These are phyloP conservation scores for Drosophila macrospina DNA, from an alignment of 2,888 invertebrate species.

Conservation along the genomic window DNA sequence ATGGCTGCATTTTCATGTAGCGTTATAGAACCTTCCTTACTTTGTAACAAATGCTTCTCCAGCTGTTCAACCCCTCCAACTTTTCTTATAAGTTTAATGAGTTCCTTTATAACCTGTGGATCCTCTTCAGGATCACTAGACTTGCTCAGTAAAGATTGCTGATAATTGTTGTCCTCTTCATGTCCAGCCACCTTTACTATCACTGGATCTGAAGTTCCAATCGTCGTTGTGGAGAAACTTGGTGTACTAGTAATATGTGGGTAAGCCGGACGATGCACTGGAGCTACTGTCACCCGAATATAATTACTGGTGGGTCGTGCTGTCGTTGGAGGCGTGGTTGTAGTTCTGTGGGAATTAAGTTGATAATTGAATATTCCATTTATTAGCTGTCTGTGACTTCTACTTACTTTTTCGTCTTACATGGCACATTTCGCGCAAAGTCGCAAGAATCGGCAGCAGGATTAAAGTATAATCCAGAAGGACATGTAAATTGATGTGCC, in stretches of 20 bases:
- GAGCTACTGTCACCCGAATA: slow-evolving; percentile 85
- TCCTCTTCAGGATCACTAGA: slow-evolving; percentile 84
- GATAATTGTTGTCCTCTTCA: slow-evolving; percentile 85
- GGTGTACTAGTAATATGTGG: slow-evolving; percentile 71
- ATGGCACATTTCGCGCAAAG: slow-evolving; percentile 94
- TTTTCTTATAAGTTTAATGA: slow-evolving; percentile 93
- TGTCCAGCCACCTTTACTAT: slow-evolving; percentile 86
- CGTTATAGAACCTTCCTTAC: slow-evolving; percentile 86
- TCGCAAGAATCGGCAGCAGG: slow-evolving; percentile 96
- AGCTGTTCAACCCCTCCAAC: slow-evolving; percentile 95
- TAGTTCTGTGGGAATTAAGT: slow-evolving; percentile 81
- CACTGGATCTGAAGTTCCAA: slow-evolving; percentile 85
- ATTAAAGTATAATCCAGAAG: slow-evolving; percentile 95
- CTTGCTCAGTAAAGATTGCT: slow-evolving; percentile 48
- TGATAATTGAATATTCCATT: neutral
- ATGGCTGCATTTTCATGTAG: slow-evolving; percentile 84
- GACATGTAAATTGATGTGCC: slow-evolving; percentile 96
- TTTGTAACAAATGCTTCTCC: slow-evolving; percentile 90
- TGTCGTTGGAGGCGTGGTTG: slow-evolving; percentile 86
- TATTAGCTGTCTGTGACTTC: neutral
- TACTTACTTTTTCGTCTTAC: slow-evolving; percentile 87
- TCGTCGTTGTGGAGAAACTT: slow-evolving; percentile 84
- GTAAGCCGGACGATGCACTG: slow-evolving; percentile 83
- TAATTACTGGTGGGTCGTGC: slow-evolving; percentile 85
- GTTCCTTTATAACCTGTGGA: slow-evolving; percentile 90